Percentiles rank a stretch among this genome's conserved stretches.
Conservation (phyloP, 1,140 invertebrate species). For the Orius laevigatus region DNA sequence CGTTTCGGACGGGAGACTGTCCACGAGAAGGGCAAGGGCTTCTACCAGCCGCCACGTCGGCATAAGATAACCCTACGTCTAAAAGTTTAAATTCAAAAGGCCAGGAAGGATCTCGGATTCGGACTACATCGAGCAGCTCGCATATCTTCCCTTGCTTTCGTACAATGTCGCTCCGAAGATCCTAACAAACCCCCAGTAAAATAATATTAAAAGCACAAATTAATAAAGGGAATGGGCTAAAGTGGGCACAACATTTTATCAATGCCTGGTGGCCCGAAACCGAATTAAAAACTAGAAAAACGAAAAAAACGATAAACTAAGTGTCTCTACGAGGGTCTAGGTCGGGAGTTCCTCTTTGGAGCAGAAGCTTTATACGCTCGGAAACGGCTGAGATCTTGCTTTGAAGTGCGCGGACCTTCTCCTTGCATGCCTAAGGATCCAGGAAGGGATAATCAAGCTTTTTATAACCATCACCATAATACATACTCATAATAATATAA, state of each 20-base stretch:
- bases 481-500: not conserved
- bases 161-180: conserved; percentile 1
- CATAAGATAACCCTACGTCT: conserved; percentile 28
- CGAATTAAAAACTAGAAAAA: conserved; percentile 2
- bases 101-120: not conserved
- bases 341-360: conserved; percentile 69
- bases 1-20: no score
- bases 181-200: conserved; percentile 6
- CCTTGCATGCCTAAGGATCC: conserved; percentile 57
- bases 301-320: conserved; percentile 10
- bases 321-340: conserved; percentile 38
- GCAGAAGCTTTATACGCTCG: conserved; percentile 71
- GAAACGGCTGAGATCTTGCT: conserved; percentile 72
- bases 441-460: conserved; percentile 14
- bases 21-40: conserved; percentile 24
- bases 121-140: conserved; percentile 1
- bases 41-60: conserved; percentile 35
- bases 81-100: no score
- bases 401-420: conserved; percentile 67
- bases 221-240: not conserved
- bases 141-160: not conserved
- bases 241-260: conserved; percentile 4
- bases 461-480: not conserved
- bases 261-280: conserved; percentile 10
- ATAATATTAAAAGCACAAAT: conserved; percentile 5